These are phyloP conservation scores for Morinoia aosen DNA, from an alignment of 2,888 invertebrate genomes.

Conservation along the genomic window DNA sequence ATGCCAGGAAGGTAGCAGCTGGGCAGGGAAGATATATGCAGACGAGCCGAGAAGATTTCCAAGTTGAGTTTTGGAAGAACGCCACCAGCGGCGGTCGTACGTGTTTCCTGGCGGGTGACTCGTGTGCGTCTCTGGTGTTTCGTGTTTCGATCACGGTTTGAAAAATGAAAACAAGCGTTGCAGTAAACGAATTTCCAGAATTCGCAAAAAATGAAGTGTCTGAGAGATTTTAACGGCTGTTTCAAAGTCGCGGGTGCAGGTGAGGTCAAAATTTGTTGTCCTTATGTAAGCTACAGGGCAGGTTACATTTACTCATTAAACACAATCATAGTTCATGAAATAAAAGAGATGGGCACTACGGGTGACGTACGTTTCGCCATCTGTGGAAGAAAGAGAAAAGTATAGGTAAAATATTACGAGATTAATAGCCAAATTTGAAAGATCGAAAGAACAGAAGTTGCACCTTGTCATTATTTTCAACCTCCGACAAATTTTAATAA, in stretches of 20 bases:
- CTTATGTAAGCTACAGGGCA: background rate
- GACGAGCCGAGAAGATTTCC: too few species aligned
- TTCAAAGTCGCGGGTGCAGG: background rate
- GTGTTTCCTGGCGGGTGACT: background rate
- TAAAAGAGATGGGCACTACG: constrained; percentile 5
- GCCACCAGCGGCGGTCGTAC: background rate
- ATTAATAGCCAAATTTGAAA: background rate
- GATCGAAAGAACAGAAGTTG: background rate
- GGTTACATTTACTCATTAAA: background rate
- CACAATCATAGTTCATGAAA: background rate
- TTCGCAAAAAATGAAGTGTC: background rate
- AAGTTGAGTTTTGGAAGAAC: background rate
- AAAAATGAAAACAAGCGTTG: background rate
- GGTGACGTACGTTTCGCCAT: constrained; percentile 15
- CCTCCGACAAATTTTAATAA: too few species aligned
- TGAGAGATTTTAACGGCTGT: background rate
- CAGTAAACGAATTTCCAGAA: background rate
- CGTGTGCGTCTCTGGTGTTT: background rate
- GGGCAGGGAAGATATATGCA: background rate
- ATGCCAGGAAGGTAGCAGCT: background rate
- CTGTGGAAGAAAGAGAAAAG: background rate
- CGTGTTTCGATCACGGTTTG: background rate
- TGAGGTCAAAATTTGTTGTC: background rate
- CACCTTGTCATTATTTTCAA: too few species aligned
- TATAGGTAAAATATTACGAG: background rate